These are phyloP conservation scores for Hydrophis major DNA, from an alignment of 2,797 vertebrate genomes.

Conservation along the genomic window DNA sequence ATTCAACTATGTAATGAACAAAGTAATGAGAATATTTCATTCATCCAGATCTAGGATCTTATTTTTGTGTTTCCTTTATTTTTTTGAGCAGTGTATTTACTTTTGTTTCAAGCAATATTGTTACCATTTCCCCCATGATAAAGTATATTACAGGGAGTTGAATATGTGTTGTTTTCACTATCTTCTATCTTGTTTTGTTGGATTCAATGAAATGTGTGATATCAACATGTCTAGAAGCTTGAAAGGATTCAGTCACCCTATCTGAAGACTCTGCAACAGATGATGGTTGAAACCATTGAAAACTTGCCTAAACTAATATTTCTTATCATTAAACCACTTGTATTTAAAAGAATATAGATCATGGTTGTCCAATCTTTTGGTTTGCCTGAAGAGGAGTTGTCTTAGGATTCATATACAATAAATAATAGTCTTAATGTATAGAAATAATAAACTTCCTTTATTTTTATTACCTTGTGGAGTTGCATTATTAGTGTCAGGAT, in stretches of 20 bases:
- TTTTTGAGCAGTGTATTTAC: not conserved
- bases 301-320: not conserved
- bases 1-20: no score
- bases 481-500: not conserved
- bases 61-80: no score
- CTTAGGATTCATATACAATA: not conserved
- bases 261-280: not conserved
- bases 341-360: not conserved
- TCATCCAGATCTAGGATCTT: no score
- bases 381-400: not conserved
- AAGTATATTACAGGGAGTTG: not conserved
- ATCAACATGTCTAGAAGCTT: not conserved
- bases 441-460: not conserved
- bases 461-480: not conserved
- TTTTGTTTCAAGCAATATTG: not conserved
- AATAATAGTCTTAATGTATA: not conserved
- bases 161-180: not conserved
- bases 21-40: no score
- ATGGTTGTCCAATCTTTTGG: not conserved
- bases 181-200: not conserved
- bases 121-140: not conserved
- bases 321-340: not conserved
- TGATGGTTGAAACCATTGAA: not conserved
- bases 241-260: not conserved
- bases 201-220: not conserved